Base-by-base conservation (phyloP, 37 sponge, comb jelly and placozoan species). In the Oopsacas minuta region DNA sequence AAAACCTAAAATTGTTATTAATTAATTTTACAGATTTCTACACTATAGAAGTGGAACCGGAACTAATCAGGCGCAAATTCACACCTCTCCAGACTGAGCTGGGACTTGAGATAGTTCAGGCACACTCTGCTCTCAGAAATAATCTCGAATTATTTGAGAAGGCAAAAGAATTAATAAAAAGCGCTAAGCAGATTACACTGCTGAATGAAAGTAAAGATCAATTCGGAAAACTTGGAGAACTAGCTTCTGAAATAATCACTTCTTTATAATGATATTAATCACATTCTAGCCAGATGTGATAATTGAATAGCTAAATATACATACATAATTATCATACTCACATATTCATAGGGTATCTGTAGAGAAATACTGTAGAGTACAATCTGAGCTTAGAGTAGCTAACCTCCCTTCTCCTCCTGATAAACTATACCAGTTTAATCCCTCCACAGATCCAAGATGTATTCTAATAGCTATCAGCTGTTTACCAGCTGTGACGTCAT, bases 21-120 rank as follows among this genome's bases (percentile, higher is more conserved):
- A 34, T 34, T 61, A 61, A n/a, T 34, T 61, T 61, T n/a, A 61
- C 75, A n/a, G 75, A 61, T n/a, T 61, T 61, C 75, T 61, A 61
- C 75, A 12, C 3, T 3, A 5, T n/a, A 34, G 75, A 61, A n/a
- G 75, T 61, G 75, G 75, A 20, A n/a, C 75, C 75, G 75, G 75
- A n/a, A 61, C 75, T 61, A n/a, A 61, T 5, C 20, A 61, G 28
- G 20, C 75, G 75, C 3, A 25, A n/a, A 3, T 61, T 61, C 17
- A 10, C 75, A 10, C 30, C 75, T n/a, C 75, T n/a, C 1, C 75
- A 61, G 75, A 61, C 75, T 5, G 75, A 61, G 75, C 75, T 61
- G 28, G 75, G 75, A 5, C 75, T 61, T 32, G 17, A 61, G 22
- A 61, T 61, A 10, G 75, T 34, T 5, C 75, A 61, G 75, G 75